A percentile compares a stretch with the other conserved stretches of the same genome.
Conservation (phyloP, 2,888 invertebrate genomes). For the Aphelenchoides bicaudatus region DNA sequence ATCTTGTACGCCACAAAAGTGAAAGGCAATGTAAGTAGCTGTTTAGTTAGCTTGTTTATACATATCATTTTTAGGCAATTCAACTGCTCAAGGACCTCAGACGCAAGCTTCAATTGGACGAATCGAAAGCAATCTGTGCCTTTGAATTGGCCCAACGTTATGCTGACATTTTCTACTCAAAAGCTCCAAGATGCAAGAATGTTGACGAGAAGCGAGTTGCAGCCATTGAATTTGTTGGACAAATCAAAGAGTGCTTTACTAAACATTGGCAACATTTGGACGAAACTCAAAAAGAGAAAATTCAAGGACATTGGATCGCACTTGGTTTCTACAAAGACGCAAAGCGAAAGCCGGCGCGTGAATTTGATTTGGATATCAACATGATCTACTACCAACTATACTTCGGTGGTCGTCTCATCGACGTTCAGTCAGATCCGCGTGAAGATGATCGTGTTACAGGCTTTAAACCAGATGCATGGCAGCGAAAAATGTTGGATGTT, state of each 20-base stretch:
- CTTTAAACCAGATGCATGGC: conserved; percentile 62
- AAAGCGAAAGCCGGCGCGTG: conserved; percentile 43
- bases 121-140: conserved; percentile 53
- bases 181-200: conserved; percentile 15
- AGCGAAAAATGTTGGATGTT: conserved; percentile 59
- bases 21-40: conserved; percentile 40
- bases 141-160: conserved; percentile 45
- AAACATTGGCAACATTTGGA: conserved; percentile 51
- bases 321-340: conserved; percentile 50
- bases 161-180: conserved; percentile 33
- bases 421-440: conserved; percentile 54
- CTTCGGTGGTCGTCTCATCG: conserved; percentile 55
- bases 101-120: conserved; percentile 47
- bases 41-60: neutral
- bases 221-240: conserved; percentile 49
- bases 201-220: conserved; percentile 39
- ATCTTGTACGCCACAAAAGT: conserved; percentile 50
- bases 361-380: conserved; percentile 49
- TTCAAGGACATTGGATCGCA: conserved; percentile 51
- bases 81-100: conserved; percentile 43
- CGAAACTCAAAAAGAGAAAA: conserved; percentile 47
- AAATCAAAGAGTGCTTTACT: conserved; percentile 48
- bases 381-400: conserved; percentile 51
- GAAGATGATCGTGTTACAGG: conserved; percentile 59
- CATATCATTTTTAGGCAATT: conserved; percentile 36